phyloP scores from a whole-genome alignment of 1,140 invertebrate species.

The Leptonema lineaticorne region DNA sequence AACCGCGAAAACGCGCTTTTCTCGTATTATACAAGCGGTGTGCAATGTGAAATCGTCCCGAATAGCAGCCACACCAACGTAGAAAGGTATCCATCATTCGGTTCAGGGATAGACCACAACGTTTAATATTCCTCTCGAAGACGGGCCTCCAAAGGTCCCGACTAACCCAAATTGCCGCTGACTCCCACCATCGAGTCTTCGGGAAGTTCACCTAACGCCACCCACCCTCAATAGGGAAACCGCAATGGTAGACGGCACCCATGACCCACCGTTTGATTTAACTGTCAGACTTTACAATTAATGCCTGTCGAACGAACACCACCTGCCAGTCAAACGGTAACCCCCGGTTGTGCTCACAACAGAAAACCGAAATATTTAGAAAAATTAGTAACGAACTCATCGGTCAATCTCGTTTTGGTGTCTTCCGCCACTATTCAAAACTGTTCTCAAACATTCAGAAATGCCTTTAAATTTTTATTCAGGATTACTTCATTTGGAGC shows the following conservation, averaged over 20 bases:
- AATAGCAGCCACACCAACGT: background rate
- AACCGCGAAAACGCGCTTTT: background rate
- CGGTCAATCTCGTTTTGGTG: background rate
- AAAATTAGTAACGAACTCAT: background rate
- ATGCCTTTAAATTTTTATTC: too few relatives aligned
- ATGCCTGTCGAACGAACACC: constrained; percentile 6
- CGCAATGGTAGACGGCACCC: constrained; percentile 10
- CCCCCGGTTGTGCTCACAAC: background rate
- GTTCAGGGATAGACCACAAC: constrained; percentile 30
- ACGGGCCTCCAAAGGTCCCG: constrained; percentile 3
- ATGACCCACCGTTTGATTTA: constrained; percentile 34
- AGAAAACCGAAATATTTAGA: too few relatives aligned
- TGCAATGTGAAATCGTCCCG: constrained; percentile 27
- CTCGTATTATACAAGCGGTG: constrained; percentile 29
- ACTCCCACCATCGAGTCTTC: constrained; percentile 6
- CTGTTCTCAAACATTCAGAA: too few relatives aligned
- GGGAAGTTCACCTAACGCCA: background rate
- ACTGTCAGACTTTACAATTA: constrained; percentile 34
- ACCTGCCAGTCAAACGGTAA: background rate
- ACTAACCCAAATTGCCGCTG: constrained; percentile 21
- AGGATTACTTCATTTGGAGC: too few relatives aligned
- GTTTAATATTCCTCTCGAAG: constrained; percentile 40
- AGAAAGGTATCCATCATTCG: constrained; percentile 40
- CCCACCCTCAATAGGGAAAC: background rate
- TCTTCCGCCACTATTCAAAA: too few relatives aligned